Evolutionary conservation across 2,888 invertebrate species (phyloP).

Genomic region (Mechanitis mazaeus): DNA sequence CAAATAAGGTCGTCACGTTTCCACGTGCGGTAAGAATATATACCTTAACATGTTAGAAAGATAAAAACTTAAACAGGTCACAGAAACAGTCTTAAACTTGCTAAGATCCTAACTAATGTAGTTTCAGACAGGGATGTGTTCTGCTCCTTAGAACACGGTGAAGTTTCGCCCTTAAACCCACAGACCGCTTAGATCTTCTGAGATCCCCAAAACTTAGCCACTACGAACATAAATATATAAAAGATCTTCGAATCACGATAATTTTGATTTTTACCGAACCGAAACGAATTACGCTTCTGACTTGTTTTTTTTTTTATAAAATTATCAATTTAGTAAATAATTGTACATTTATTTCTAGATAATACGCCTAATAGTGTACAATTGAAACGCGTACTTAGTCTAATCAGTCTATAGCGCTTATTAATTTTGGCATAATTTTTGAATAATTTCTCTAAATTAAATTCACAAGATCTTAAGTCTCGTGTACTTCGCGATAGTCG

Average conservation of each 20-base stretch:
- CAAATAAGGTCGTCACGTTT: slow-evolving; percentile 53
- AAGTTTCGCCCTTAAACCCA: slow-evolving; percentile 55
- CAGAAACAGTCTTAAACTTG: slow-evolving; percentile 77
- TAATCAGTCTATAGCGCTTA: slow-evolving; percentile 77
- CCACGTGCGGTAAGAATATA: slow-evolving; percentile 43
- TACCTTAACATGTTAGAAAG: slow-evolving; percentile 67
- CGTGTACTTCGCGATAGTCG: slow-evolving; percentile 49
- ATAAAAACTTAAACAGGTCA: slow-evolving; percentile 77
- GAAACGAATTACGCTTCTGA: slow-evolving; percentile 59
- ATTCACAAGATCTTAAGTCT: slow-evolving; percentile 45
- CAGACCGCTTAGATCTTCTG: slow-evolving; percentile 43
- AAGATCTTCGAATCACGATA: slow-evolving; percentile 66
- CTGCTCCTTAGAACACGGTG: slow-evolving; percentile 74
- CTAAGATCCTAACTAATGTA: slow-evolving; percentile 74
- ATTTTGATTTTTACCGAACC: slow-evolving; percentile 52
- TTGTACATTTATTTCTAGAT: slow-evolving; percentile 68
- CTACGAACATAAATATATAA: slow-evolving; percentile 43
- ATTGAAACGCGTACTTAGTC: slow-evolving; percentile 72
- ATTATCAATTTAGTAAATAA: slow-evolving; percentile 72
- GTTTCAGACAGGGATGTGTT: slow-evolving; percentile 74
- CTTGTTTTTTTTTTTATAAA: slow-evolving; percentile 51
- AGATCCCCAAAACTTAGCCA: slow-evolving; percentile 67
- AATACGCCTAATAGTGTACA: slow-evolving; percentile 76
- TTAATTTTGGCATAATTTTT: slow-evolving; percentile 69
- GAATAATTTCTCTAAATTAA: slow-evolving; percentile 54